These are phyloP conservation scores for Drosophila tristis DNA, from an alignment of 1,140 invertebrate species.

Conservation along the genomic window DNA sequence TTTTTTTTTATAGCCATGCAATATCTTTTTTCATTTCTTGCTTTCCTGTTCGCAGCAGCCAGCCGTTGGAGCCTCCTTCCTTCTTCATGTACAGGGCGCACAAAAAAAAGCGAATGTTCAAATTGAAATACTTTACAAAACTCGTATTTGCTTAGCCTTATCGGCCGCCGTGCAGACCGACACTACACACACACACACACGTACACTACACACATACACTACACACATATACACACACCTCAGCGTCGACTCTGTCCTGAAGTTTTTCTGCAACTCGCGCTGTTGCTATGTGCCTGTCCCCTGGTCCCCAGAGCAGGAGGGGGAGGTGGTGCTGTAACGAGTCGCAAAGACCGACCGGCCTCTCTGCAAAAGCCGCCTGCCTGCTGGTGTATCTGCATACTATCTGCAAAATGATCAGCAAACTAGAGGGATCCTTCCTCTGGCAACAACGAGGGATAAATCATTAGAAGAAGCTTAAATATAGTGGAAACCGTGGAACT, in stretches of 20 bases:
- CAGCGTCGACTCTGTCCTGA: slow-evolving; percentile 29
- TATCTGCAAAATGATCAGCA: too few relatives aligned
- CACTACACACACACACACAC: slow-evolving; percentile 28
- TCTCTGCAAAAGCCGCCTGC: too few relatives aligned
- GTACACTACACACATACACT: slow-evolving; percentile 18
- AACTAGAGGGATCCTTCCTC: too few relatives aligned
- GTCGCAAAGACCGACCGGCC: too few relatives aligned
- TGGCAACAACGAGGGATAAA: too few relatives aligned
- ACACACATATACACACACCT: slow-evolving; percentile 25
- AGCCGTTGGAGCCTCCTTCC: slow-evolving; percentile 11
- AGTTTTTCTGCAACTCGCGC: slow-evolving; percentile 38
- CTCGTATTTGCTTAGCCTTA: slow-evolving; percentile 76
- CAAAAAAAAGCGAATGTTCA: slow-evolving; percentile 70
- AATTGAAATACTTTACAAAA: slow-evolving; percentile 77
- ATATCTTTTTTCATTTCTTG: slow-evolving; percentile 66
- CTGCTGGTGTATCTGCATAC: too few relatives aligned
- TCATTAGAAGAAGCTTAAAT: too few relatives aligned
- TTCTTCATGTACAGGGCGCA: slow-evolving; percentile 53
- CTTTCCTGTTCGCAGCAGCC: slow-evolving; percentile 51
- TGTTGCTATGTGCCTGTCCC: slow-evolving; percentile 58
- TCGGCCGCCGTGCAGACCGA: slow-evolving; percentile 38
- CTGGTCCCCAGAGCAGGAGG: slow-evolving; percentile 17
- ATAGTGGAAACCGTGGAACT: too few relatives aligned
- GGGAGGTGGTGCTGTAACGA: background rate
- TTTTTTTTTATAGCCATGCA: slow-evolving; percentile 68